Percentiles rank a stretch among this genome's conserved stretches.
Conservation (phyloP, 2,888 invertebrate species). For the Trachelus stipa region DNA sequence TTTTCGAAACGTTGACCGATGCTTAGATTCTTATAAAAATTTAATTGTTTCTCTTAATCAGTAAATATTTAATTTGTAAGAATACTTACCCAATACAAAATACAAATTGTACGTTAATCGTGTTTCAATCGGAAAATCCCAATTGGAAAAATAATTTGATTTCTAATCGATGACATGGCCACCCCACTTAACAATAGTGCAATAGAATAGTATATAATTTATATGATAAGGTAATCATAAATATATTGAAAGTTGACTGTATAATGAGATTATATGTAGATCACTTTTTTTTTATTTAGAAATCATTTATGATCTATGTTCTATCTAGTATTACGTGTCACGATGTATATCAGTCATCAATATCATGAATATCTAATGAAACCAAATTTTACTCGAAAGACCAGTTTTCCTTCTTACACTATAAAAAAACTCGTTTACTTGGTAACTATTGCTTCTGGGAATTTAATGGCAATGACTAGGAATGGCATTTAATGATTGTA, state of each 20-base stretch:
- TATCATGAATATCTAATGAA: not conserved
- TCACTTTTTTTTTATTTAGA: not conserved
- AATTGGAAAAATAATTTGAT: not conserved
- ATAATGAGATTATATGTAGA: not conserved
- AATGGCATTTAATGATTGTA: not conserved
- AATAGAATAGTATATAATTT: not conserved
- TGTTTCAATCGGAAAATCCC: too few species aligned
- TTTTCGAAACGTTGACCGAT: not conserved
- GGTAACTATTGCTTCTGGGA: not conserved
- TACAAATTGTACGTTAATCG: not conserved
- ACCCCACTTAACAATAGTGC: not conserved
- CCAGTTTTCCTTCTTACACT: not conserved
- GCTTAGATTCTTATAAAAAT: not conserved
- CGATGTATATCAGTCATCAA: not conserved
- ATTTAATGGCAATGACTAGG: not conserved
- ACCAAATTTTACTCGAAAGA: not conserved
- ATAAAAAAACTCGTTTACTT: not conserved
- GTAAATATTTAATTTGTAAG: not conserved
- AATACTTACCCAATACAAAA: not conserved
- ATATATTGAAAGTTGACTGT: not conserved
- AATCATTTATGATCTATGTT: not conserved
- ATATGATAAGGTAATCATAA: not conserved
- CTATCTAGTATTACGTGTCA: not conserved
- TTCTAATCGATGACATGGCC: not conserved
- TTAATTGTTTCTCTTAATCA: not conserved